Conservation (phyloP, 2,113 vertebrate species). For the Anarhynchus alexandrinus region DNA sequence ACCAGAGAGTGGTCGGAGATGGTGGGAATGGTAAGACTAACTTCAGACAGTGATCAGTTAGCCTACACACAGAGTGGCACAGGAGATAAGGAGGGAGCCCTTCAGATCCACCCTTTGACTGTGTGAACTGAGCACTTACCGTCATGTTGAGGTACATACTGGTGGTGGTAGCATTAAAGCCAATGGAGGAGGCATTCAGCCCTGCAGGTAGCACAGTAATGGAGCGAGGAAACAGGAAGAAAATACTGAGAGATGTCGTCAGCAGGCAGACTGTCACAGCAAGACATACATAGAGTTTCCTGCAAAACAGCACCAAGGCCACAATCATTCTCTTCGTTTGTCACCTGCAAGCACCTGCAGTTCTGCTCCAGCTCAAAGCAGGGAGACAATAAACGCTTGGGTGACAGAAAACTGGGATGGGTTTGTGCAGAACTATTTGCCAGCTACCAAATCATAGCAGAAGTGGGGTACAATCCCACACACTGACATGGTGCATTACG, state of each 20-base stretch:
- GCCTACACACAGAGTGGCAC: not conserved
- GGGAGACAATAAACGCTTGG: not conserved
- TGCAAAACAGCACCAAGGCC: conserved; percentile 16
- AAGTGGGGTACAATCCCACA: not conserved
- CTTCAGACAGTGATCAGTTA: not conserved
- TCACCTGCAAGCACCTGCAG: not conserved
- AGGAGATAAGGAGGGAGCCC: not conserved
- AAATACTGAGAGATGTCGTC: conserved; percentile 37
- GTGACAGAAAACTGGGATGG: not conserved
- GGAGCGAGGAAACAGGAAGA: conserved; percentile 69
- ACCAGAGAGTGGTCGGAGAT: not conserved
- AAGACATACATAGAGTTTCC: conserved; percentile 68
- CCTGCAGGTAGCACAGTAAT: conserved; percentile 19
- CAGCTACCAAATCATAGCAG: not conserved
- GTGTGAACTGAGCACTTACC: not conserved
- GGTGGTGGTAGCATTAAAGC: not conserved
- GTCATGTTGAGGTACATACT: conserved; percentile 58
- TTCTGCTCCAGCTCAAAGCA: not conserved
- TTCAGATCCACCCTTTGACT: not conserved
- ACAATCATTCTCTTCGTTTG: not conserved
- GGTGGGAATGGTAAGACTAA: not conserved
- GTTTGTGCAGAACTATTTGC: not conserved
- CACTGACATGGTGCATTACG: not conserved
- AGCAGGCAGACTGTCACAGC: conserved; percentile 63
- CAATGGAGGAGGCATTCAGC: conserved; percentile 46